Evolutionary conservation across 2,113 vertebrate genomes (phyloP), one percentile per base, ranked within the genome.

Genomic region (Damaliscus lunatus): DNA sequence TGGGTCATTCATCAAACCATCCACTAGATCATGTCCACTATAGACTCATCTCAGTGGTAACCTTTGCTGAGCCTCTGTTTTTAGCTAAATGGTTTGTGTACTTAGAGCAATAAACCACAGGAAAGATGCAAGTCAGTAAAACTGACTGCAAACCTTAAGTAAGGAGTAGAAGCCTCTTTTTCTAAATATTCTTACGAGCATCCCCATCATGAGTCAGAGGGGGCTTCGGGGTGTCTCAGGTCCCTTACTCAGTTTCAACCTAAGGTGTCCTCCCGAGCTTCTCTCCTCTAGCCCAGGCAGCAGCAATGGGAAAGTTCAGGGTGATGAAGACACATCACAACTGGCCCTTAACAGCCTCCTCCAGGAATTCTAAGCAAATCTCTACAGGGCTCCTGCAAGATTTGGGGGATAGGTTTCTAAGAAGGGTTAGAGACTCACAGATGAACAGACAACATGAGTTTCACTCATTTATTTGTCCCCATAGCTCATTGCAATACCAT

Each of bases 91-190:
- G 64, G 16, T 94, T 91, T 89, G 7, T 84, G 53, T 53, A 50
- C 77, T 96, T 88, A 95, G 6, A 91, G 55, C 53, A 95, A 46
- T 91, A 93, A 85, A 93, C 71, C 67, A 91, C n/a, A 64, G 14
- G 21, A 89, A 57, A 93, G 87, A 83, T 12, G 31, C 50, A 93
- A 87, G 48, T n/a, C 74, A 84, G 31, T 50, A 83, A 82, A 88
- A 77, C 1, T 57, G 27, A 93, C 40, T 91, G 64, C 33, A 85
- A 50, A 91, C 50, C 81, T 96, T 92, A 88, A 55, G 46, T 86
- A 57, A 78, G 29, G 64, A 48, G n/a, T 25, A 62, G 64, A 87
- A 83, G 23, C 12, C 12, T 36, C 36, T 36, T 27, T 48, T 48
- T 48, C 13, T 43, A 43, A 87, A 57, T 59, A 91, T 36, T 50